These are phyloP conservation scores for Cyrtodaria siliqua DNA, from an alignment of 2,888 invertebrate species.

Conservation along the genomic window DNA sequence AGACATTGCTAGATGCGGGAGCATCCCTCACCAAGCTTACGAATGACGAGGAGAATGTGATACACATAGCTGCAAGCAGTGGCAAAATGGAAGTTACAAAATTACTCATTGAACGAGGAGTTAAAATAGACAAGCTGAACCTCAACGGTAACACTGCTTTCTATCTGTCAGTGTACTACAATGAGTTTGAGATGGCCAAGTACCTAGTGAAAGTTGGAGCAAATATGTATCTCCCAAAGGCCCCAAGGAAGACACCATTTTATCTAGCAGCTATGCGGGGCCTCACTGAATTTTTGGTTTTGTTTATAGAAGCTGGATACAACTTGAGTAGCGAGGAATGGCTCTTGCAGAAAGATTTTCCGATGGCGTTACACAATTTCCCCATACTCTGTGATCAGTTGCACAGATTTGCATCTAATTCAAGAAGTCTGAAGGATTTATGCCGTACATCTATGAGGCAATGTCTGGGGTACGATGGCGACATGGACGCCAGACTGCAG, in stretches of 20 bases:
- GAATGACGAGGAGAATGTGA: constrained; percentile 75
- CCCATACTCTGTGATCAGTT: constrained; percentile 59
- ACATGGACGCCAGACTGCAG: constrained; percentile 20
- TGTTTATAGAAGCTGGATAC: constrained; percentile 76
- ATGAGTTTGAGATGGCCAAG: constrained; percentile 73
- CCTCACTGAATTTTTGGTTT: constrained; percentile 62
- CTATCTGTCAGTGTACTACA: constrained; percentile 78
- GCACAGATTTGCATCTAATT: constrained; percentile 56
- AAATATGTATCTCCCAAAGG: constrained; percentile 70
- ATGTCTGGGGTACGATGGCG: constrained; percentile 27
- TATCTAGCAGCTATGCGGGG: constrained; percentile 74
- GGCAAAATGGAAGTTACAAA: constrained; percentile 71
- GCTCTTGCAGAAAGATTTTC: constrained; percentile 65
- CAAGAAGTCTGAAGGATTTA: constrained; percentile 58
- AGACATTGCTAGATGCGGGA: constrained; percentile 70
- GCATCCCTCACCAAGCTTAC: constrained; percentile 73
- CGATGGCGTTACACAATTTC: constrained; percentile 57
- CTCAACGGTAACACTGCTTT: constrained; percentile 77
- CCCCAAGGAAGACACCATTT: constrained; percentile 71
- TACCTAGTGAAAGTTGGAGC: constrained; percentile 75
- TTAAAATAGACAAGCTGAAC: constrained; percentile 70
- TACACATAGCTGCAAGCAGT: constrained; percentile 80
- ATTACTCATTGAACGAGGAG: constrained; percentile 68
- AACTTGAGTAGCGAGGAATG: constrained; percentile 71
- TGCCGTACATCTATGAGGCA: constrained; percentile 63